These are phyloP conservation scores for Argyrosomus japonicus DNA, from an alignment of 2,113 vertebrate genomes.

Conservation along the genomic window DNA sequence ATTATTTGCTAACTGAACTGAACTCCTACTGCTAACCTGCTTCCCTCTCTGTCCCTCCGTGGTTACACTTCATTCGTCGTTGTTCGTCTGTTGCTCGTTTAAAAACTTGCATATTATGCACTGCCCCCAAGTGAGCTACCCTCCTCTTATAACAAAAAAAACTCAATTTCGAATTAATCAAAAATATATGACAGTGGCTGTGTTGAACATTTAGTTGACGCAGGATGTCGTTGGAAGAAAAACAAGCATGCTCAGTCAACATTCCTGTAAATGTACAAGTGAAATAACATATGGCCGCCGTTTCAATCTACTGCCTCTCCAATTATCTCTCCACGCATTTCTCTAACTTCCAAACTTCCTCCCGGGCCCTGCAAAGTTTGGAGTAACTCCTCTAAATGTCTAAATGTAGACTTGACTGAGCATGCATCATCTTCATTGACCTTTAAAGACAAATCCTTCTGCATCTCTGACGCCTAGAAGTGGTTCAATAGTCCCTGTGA, in stretches of 20 bases:
- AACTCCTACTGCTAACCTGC: no score
- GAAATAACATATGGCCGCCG: background rate
- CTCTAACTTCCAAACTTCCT: conserved; percentile 13
- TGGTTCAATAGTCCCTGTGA: conserved; percentile 65
- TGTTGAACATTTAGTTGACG: background rate
- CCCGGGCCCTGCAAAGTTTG: conserved; percentile 11
- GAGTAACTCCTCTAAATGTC: conserved; percentile 35
- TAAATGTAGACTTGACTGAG: conserved; percentile 24
- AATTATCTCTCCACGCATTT: conserved; percentile 21
- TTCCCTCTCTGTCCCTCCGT: no score
- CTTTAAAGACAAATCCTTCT: conserved; percentile 70
- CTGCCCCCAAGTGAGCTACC: no score
- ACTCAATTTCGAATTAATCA: background rate
- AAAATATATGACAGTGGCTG: background rate
- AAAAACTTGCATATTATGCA: no score
- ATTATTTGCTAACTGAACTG: no score
- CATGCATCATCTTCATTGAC: conserved; percentile 64
- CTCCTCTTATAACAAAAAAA: no score
- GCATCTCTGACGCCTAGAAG: conserved; percentile 17
- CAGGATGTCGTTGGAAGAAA: conserved; percentile 9
- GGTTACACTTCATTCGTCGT: no score
- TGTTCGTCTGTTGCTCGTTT: no score
- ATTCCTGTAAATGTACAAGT: conserved; percentile 4
- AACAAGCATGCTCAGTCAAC: background rate
- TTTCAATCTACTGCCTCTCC: conserved; percentile 8